A percentile compares a stretch with the other conserved stretches of the same genome.
Conservation (phyloP, 92 coral and sea anemone genomes). For the Parazoanthus darwini region DNA sequence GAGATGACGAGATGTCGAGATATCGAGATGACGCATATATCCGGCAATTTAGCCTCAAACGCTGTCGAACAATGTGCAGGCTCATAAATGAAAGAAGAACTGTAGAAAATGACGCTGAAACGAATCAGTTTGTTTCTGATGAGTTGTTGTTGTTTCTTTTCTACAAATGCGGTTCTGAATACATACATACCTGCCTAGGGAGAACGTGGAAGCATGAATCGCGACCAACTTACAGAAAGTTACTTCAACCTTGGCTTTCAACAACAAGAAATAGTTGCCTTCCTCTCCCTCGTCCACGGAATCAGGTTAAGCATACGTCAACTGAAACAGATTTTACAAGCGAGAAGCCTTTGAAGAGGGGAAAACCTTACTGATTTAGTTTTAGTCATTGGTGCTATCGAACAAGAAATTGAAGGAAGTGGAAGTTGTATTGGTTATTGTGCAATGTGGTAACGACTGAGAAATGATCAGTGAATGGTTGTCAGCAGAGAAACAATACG, state of each 20-base stretch:
- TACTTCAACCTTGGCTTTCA: conserved; percentile 24
- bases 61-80: too few relatives aligned
- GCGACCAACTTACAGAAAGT: conserved; percentile 21
- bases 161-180: conserved; percentile 31
- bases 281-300: conserved; percentile 22
- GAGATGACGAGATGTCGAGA: too few relatives aligned
- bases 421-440: conserved; percentile 39
- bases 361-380: conserved; percentile 2
- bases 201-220: conserved; percentile 37
- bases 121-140: too few relatives aligned
- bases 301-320: conserved; percentile 25
- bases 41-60: too few relatives aligned
- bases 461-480: conserved; percentile 34
- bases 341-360: conserved; percentile 2
- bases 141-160: too few relatives aligned
- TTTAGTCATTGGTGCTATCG: conserved; percentile 25
- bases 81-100: too few relatives aligned
- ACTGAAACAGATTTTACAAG: conserved; percentile 15
- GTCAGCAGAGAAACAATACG: conserved; percentile 49
- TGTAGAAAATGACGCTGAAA: too few relatives aligned
- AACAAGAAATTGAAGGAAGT: conserved; percentile 41
- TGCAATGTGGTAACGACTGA: conserved; percentile 26
- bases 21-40: too few relatives aligned
- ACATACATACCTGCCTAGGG: conserved; percentile 19
- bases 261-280: conserved; percentile 12